phyloP scores from a whole-genome alignment of 2,888 invertebrate genomes.

The Drosophila tanythrix region DNA sequence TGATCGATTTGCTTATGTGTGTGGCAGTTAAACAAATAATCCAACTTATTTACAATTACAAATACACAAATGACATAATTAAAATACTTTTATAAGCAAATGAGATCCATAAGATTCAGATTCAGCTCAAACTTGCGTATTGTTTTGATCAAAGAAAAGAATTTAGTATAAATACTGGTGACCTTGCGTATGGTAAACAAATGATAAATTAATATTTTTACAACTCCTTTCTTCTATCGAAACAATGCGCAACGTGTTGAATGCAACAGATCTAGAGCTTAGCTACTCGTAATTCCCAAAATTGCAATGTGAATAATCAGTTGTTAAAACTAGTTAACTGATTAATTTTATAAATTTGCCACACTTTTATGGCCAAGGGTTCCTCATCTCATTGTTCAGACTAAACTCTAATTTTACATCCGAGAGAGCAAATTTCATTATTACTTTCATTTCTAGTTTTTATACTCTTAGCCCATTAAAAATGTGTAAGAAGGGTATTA shows the following conservation, averaged over 20 bases:
- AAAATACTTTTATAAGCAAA: slow-evolving; percentile 11
- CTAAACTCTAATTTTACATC: too few relatives aligned
- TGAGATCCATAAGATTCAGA: slow-evolving; percentile 29
- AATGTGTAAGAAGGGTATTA: too few relatives aligned
- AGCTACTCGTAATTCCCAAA: background rate
- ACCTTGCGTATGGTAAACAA: background rate
- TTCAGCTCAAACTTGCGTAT: background rate
- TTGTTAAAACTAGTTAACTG: background rate
- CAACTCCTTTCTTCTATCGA: background rate
- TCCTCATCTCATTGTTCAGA: too few relatives aligned
- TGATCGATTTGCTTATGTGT: background rate
- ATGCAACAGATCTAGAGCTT: background rate
- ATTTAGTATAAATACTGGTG: background rate
- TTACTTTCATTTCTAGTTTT: too few relatives aligned
- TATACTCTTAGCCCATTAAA: too few relatives aligned
- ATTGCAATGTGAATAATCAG: background rate
- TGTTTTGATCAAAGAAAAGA: background rate
- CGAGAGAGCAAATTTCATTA: too few relatives aligned
- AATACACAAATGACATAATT: slow-evolving; percentile 2
- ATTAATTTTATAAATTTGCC: background rate
- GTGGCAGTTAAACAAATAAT: slow-evolving; percentile 24
- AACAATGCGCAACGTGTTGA: background rate
- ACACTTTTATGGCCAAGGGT: too few relatives aligned
- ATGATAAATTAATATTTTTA: background rate
- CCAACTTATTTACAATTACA: background rate